Evolutionary conservation across 2,113 vertebrate genomes (phyloP), one percentile per base, ranked within the genome.

Genomic region (Epinephelus lanceolatus): DNA sequence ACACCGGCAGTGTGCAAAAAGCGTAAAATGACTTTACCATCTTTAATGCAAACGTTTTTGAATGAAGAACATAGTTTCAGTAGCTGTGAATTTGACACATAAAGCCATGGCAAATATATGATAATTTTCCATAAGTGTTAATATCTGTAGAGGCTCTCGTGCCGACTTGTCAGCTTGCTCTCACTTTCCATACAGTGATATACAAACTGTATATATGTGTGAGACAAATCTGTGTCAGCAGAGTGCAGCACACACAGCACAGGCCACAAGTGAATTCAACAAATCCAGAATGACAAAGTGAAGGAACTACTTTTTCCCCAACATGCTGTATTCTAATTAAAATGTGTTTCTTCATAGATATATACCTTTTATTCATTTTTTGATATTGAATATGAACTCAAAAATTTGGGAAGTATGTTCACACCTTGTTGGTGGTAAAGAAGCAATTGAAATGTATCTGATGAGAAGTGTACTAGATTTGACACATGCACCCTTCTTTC

Each of bases 171-270:
- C 79, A 85, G 87, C 76, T 90, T 83, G 74, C 73, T 88, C 70
- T 91, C 81, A 85, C 65, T 88, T 91, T 90, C 89, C 79, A 25
- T 84, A 4, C 30, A 5, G 30, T 30, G 30, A 30, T 30, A 30
- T 30, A 30, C 30, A 30, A 1, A 30, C 30, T 5, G 30, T 30
- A 86, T 49, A 42, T 82, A 87, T 76, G 86, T 93, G 86, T 87
- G 55, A 88, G 81, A 57, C 42, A 57, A 33, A 42, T 74, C 61
- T 69, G 52, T 80, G 27, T 84, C 49, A 72, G 55, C 47, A 68
- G 2, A 25, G n/a, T 19, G 51, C 57, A 51, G 45, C 52, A 23
- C 59, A 60, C 15, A n/a, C 13, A 17, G 60, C 25, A 59, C 3
- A 17, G n/a, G 23, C 23, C 13, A 71, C 40, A 78, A 37, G 69